phyloP scores from a whole-genome alignment of 2,888 invertebrate species.

The Chloromyia formosa region DNA sequence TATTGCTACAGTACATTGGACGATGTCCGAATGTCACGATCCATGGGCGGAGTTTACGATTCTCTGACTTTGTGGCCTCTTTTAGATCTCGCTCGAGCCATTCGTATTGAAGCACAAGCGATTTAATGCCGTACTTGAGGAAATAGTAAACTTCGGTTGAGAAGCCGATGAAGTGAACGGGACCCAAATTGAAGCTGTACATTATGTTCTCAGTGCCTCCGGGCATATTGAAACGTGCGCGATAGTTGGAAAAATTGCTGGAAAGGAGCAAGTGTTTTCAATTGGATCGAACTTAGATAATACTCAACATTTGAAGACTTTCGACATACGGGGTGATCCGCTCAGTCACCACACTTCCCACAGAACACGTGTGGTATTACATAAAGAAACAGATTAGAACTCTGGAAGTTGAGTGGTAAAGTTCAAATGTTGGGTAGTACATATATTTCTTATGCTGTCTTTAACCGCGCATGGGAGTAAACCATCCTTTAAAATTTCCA shows the following conservation, averaged over 20 bases:
- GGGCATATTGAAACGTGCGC: conserved; percentile 92
- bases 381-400: no score
- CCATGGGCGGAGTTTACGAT: conserved; percentile 80
- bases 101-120: conserved; percentile 79
- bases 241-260: conserved; percentile 96
- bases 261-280: conserved; percentile 51
- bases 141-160: conserved; percentile 97
- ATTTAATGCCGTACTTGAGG: conserved; percentile 83
- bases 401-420: no score
- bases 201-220: conserved; percentile 74
- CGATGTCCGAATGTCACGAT: conserved; percentile 85
- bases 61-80: conserved; percentile 77
- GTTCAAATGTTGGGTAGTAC: no score
- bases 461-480: no score
- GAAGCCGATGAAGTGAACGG: conserved; percentile 88
- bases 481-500: not conserved
- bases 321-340: no score
- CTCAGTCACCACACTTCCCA: no score
- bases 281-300: not conserved
- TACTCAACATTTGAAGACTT: no score
- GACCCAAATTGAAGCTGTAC: conserved; percentile 90
- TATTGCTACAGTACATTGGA: conserved; percentile 92
- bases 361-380: no score
- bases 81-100: conserved; percentile 86
- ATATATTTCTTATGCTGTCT: not conserved